These are phyloP conservation scores for Rhagoletis zephyria DNA, from an alignment of 1,140 invertebrate species.

Conservation along the genomic window DNA sequence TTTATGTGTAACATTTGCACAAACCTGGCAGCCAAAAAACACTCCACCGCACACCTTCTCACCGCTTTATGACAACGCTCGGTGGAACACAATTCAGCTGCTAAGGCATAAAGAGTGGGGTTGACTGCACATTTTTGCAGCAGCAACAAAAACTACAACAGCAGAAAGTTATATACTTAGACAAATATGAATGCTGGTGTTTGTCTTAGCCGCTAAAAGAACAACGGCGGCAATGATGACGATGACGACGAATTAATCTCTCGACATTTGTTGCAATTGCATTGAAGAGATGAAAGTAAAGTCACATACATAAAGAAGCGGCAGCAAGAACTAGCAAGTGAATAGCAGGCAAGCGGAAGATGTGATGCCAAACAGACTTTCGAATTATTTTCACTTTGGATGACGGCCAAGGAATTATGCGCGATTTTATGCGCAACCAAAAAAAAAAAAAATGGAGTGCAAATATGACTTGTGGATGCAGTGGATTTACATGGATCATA, in stretches of 20 bases:
- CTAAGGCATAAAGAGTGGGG: conserved; percentile 21
- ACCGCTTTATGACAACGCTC: background rate
- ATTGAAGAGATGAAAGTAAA: conserved; percentile 21
- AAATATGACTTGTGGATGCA: background rate
- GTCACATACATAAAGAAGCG: background rate
- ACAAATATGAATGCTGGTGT: background rate
- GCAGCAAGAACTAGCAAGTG: background rate
- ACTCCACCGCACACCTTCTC: background rate
- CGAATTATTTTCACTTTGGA: conserved; percentile 45
- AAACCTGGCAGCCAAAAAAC: background rate
- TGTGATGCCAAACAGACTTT: background rate
- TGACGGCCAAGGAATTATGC: conserved; percentile 47
- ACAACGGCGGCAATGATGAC: conserved; percentile 40
- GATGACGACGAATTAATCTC: conserved; percentile 40
- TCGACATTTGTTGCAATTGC: conserved; percentile 36
- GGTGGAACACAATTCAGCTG: background rate
- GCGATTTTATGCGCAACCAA: conserved; percentile 17
- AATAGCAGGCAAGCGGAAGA: background rate
- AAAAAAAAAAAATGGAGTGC: background rate
- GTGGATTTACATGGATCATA: conserved; percentile 1
- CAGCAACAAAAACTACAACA: background rate
- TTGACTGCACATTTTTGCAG: background rate
- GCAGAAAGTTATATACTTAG: background rate
- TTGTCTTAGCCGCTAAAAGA: background rate
- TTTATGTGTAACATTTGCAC: conserved; percentile 18